Percentiles rank a stretch among this genome's conserved stretches.
These are phyloP conservation scores for Furcifer pardalis DNA, from an alignment of 2,797 vertebrate genomes.

Conservation along the genomic window DNA sequence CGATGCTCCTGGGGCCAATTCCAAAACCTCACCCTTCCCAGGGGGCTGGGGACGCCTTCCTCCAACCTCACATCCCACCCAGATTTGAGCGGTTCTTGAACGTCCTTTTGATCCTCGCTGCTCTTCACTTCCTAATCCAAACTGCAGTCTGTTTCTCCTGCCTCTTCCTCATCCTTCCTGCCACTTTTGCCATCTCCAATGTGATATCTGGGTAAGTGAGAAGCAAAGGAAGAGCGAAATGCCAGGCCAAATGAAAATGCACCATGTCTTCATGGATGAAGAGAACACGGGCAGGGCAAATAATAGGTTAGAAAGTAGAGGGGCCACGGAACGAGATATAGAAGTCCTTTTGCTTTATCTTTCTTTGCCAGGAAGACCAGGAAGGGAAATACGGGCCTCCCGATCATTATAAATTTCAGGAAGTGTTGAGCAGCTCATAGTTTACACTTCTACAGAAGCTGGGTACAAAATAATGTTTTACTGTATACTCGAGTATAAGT, in stretches of 20 bases:
- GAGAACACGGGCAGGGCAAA: background rate
- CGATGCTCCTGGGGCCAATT: background rate
- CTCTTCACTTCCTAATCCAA: constrained; percentile 9
- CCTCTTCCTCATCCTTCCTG: constrained; percentile 23
- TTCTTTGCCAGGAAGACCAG: background rate
- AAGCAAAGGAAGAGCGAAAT: background rate
- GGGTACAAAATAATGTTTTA: no score
- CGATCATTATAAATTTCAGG: background rate
- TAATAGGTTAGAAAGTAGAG: background rate
- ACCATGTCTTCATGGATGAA: background rate
- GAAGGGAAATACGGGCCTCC: background rate
- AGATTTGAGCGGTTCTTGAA: constrained; percentile 4
- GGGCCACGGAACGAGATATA: no score
- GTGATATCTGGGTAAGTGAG: constrained; percentile 12
- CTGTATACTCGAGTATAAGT: no score
- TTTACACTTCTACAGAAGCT: no score
- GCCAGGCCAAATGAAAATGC: background rate
- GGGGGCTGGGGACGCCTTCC: constrained; percentile 23
- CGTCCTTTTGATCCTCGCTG: background rate
- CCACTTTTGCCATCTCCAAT: constrained; percentile 14
- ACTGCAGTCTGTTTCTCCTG: constrained; percentile 16
- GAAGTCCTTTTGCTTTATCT: background rate
- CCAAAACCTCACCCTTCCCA: background rate
- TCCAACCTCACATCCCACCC: background rate
- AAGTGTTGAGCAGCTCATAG: background rate